phyloP scores from a whole-genome alignment of 2,113 vertebrate genomes.

The Isichthys henryi region DNA sequence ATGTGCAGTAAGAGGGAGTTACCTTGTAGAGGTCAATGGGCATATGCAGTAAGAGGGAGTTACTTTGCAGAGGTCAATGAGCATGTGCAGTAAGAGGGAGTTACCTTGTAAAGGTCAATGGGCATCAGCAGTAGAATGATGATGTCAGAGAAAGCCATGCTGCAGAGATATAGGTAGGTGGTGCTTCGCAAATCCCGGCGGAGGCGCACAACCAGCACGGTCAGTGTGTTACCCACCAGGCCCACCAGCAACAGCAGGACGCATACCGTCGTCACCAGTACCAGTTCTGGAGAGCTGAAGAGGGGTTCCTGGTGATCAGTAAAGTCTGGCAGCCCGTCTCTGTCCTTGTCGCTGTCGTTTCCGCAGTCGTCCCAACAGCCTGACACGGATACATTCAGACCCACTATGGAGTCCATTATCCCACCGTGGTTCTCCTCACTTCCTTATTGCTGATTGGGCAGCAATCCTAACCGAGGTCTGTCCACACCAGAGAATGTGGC shows the following conservation, averaged over 20 bases:
- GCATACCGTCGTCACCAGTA: conserved; percentile 55
- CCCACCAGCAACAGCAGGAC: conserved; percentile 57
- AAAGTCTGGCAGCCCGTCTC: neutral
- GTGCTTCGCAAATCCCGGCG: conserved; percentile 64
- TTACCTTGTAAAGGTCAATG: conserved; percentile 65
- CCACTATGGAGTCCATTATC: conserved; percentile 5
- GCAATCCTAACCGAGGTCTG: neutral
- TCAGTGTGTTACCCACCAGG: conserved; percentile 59
- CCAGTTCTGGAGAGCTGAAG: conserved; percentile 32
- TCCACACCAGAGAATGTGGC: neutral
- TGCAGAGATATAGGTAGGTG: conserved; percentile 70
- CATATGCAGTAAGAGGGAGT: neutral
- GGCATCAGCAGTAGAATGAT: conserved; percentile 63
- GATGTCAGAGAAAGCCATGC: conserved; percentile 66
- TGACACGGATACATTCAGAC: neutral
- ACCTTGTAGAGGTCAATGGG: neutral
- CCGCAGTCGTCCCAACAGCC: neutral
- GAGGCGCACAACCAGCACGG: conserved; percentile 65
- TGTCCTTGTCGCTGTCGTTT: neutral
- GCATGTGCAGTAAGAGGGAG: neutral
- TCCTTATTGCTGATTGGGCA: neutral
- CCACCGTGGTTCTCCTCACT: neutral
- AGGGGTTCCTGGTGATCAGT: conserved; percentile 14
- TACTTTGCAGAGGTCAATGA: neutral
- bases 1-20: neutral